A percentile compares a stretch with the other conserved stretches of the same genome.
These are phyloP conservation scores for Tenthredo mesomela DNA, from an alignment of 2,888 invertebrate genomes.

Conservation along the genomic window DNA sequence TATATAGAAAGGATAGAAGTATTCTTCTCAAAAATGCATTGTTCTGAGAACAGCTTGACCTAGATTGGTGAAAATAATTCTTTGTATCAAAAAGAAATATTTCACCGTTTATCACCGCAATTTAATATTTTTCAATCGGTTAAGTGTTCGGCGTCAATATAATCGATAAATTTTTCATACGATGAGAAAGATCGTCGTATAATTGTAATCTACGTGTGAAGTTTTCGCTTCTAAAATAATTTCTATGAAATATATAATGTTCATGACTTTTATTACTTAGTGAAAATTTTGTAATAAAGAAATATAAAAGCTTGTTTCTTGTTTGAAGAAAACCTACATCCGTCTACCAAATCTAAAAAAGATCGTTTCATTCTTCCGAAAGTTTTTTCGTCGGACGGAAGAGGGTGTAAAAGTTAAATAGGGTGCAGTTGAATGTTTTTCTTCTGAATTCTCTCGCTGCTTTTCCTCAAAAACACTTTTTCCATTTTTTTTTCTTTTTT, in stretches of 20 bases:
- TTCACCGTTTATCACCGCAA: neutral
- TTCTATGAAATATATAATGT: neutral
- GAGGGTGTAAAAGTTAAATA: neutral
- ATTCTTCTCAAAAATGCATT: neutral
- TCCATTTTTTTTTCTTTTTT: neutral
- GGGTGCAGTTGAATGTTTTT: neutral
- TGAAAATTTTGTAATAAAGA: neutral
- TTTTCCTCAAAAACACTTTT: neutral
- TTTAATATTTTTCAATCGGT: neutral
- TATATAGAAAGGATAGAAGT: neutral
- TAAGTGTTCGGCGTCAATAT: neutral
- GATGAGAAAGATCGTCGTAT: neutral
- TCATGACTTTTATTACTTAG: neutral
- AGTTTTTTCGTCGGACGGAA: neutral
- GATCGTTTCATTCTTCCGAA: neutral
- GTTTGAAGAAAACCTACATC: neutral
- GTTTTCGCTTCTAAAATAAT: neutral
- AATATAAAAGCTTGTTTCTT: neutral
- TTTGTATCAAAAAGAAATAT: neutral
- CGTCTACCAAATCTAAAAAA: neutral
- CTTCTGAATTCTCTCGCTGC: neutral
- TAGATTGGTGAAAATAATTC: neutral
- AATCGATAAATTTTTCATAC: neutral
- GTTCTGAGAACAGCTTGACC: slow-evolving; percentile 13
- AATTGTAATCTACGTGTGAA: neutral